Evolutionary conservation across 1,140 invertebrate species (phyloP), one percentile per base, ranked within the genome.

Genomic region (Pseudomyrmex dendroicus): DNA sequence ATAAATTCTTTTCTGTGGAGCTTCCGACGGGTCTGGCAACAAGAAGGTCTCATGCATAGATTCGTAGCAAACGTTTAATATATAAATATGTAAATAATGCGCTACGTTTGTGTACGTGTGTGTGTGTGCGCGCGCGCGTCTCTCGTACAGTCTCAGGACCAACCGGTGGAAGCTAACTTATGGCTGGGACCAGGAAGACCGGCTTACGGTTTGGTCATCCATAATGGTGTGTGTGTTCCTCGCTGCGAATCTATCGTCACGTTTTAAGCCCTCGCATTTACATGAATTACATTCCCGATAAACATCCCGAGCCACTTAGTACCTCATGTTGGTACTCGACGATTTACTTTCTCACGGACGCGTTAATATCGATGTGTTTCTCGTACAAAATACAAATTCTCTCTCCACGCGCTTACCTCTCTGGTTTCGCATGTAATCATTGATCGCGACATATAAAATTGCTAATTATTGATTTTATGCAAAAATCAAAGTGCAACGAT

Each of bases 31-130:
- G 77, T 64, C 74, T 35, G 35, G 76, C 85, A 67, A 84, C 85
- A 73, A 87, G 84, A 84, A 82, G 77, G 86, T 89, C 78, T 87
- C 86, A 80, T 56, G 85, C 76, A 74, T 84, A 50, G 77, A 44
- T 61, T 66, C 70, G 68, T 77, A 63, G 73, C 82, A 85, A 84
- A 76, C 90, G 87, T 88, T 92, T 92, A 92, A 92, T 92, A 90
- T 89, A 93, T 93, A 92, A 92, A 93, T 93, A 93, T 92, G 91
- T 92, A 93, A 93, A 92, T 92, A 92, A 92, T 90, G 91, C 88
- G 85, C 88, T 70, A n/a, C 54, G 9, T 10, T 35, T 35, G 35
- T 35, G 35, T 35, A 57, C 54, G n/a, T 17, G n/a, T n/a, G n/a
- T 17, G n/a, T n/a, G 9, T 8, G 9, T n/a, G 35, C 22, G 89